Conservation (phyloP, 2,888 invertebrate species). For the Oxytorus armatus region DNA sequence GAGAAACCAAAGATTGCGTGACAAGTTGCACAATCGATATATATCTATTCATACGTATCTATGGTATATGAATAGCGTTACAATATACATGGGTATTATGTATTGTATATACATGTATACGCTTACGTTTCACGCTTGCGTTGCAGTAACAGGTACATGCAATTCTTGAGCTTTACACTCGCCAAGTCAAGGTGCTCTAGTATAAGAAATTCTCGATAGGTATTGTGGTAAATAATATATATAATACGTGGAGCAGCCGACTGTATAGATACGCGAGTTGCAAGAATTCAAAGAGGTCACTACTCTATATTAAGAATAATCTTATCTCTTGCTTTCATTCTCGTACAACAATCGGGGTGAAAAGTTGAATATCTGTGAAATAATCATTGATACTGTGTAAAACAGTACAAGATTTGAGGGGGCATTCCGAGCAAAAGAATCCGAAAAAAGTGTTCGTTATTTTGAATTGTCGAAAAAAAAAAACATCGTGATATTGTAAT, state of each 20-base stretch:
- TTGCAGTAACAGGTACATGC: constrained; percentile 28
- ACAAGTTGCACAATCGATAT: constrained; percentile 30
- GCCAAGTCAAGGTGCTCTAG: constrained; percentile 64
- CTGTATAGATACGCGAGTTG: neutral
- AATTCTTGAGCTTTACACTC: constrained; percentile 55
- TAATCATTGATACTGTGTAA: no score
- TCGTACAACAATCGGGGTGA: neutral
- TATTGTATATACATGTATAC: neutral
- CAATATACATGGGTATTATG: neutral
- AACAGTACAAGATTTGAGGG: no score
- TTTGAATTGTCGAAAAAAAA: no score
- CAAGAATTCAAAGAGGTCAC: constrained; percentile 34
- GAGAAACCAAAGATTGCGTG: constrained; percentile 19
- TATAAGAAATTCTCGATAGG: constrained; percentile 58
- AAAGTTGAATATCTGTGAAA: neutral
- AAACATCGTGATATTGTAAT: no score
- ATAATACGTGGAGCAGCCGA: neutral
- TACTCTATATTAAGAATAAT: constrained; percentile 25
- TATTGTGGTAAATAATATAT: constrained; percentile 48
- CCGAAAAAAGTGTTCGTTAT: no score
- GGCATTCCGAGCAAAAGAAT: no score
- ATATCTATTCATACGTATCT: constrained; percentile 21
- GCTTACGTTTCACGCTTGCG: constrained; percentile 42
- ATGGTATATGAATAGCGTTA: neutral
- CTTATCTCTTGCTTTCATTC: neutral